Evolutionary conservation across 2,797 vertebrate species (phyloP).

Genomic region (Sebastes matsubarae): DNA sequence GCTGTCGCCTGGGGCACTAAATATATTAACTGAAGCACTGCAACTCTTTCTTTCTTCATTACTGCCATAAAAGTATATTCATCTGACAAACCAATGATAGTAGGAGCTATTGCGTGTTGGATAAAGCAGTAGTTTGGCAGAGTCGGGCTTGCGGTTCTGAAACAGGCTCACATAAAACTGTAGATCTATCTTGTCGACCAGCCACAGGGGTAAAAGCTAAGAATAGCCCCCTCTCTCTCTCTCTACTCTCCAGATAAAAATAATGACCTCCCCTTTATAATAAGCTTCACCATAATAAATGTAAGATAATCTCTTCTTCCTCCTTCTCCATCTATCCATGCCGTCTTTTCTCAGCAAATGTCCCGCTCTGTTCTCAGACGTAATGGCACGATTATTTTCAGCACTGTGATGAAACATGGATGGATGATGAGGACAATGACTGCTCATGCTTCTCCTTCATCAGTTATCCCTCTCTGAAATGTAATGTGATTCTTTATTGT

Average conservation of each 20-base stretch:
- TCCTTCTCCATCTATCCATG: conserved; percentile 52
- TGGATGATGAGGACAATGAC: conserved; percentile 61
- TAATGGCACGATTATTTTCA: conserved; percentile 74
- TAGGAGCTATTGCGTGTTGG: background rate
- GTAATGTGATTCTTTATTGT: conserved; percentile 49
- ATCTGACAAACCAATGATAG: conserved; percentile 4
- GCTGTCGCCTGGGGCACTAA: conserved; percentile 26
- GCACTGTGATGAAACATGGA: conserved; percentile 53
- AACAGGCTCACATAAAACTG: conserved; percentile 37
- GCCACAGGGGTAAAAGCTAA: conserved; percentile 61
- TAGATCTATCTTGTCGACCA: conserved; percentile 48
- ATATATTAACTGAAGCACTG: conserved; percentile 43
- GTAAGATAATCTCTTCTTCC: conserved; percentile 64
- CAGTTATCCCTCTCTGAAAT: conserved; percentile 42
- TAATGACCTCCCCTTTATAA: conserved; percentile 76
- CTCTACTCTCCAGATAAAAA: conserved; percentile 57
- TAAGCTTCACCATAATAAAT: conserved; percentile 72
- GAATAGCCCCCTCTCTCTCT: conserved; percentile 55
- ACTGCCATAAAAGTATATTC: conserved; percentile 20
- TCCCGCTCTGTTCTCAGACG: conserved; percentile 34
- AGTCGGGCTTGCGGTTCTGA: conserved; percentile 3
- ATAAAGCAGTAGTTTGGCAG: conserved; percentile 11
- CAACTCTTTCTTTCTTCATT: conserved; percentile 16
- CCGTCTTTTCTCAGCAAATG: conserved; percentile 31
- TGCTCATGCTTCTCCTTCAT: conserved; percentile 52